A percentile compares a stretch with the other conserved stretches of the same genome.
Evolutionary conservation across 2,113 vertebrate species (phyloP).

Genomic region (Oreochromis spilurus): DNA sequence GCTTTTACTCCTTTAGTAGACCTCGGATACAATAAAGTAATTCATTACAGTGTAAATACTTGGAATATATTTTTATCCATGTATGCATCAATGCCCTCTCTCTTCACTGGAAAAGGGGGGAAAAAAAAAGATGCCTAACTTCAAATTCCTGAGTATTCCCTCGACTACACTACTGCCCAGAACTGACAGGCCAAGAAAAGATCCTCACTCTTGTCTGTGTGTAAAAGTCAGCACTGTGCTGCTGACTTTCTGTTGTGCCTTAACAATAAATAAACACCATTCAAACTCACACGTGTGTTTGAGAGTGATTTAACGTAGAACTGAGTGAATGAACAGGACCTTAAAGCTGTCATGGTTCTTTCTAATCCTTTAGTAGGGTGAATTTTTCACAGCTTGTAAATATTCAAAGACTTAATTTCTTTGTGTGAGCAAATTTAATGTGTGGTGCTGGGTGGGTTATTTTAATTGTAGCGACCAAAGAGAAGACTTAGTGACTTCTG

Average conservation of each 20-base stretch:
- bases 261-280: constrained; percentile 50
- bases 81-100: neutral
- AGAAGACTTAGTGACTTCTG: neutral
- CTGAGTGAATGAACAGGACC: neutral
- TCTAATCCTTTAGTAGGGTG: neutral
- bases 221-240: neutral
- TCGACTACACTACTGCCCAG: constrained; percentile 30
- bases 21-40: neutral
- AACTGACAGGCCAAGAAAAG: constrained; percentile 33
- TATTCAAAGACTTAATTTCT: neutral
- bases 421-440: neutral
- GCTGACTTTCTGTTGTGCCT: constrained; percentile 52
- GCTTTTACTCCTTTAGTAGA: neutral
- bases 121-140: neutral
- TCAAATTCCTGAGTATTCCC: neutral
- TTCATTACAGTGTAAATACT: neutral
- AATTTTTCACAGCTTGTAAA: neutral
- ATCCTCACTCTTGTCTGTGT: constrained; percentile 20
- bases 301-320: neutral
- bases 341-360: neutral
- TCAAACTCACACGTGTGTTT: neutral
- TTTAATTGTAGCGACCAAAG: neutral
- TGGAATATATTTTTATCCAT: neutral
- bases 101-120: neutral
- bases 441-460: no score